Evolutionary conservation across 1,140 invertebrate genomes (phyloP).

Genomic region (Lerema accius): DNA sequence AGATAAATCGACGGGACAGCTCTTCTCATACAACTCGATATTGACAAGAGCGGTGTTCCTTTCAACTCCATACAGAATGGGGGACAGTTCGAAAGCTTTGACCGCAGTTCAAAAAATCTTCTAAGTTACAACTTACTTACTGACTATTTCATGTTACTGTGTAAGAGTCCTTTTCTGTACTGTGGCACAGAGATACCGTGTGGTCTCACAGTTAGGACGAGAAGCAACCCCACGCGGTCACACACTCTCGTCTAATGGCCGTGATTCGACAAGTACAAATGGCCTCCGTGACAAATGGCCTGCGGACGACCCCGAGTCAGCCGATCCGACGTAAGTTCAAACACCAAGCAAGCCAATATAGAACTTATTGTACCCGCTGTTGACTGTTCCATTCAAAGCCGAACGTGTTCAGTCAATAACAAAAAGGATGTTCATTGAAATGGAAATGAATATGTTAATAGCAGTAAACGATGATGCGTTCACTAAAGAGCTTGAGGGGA

Average conservation of each 20-base stretch:
- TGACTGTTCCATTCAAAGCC: slow-evolving; percentile 52
- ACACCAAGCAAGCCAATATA: slow-evolving; percentile 64
- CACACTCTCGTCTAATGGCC: slow-evolving; percentile 79
- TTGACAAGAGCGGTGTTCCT: slow-evolving; percentile 68
- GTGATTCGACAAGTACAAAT: slow-evolving; percentile 83
- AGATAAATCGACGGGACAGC: slow-evolving; percentile 76
- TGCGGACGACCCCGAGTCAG: slow-evolving; percentile 70
- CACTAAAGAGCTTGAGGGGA: slow-evolving; percentile 39
- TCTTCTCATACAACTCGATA: slow-evolving; percentile 67
- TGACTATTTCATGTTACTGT: background rate
- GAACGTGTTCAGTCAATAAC: slow-evolving; percentile 43
- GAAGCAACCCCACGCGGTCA: slow-evolving; percentile 71
- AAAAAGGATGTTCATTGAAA: slow-evolving; percentile 49
- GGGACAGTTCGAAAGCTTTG: slow-evolving; percentile 32
- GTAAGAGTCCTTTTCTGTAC: slow-evolving; percentile 38
- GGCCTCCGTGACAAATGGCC: slow-evolving; percentile 77
- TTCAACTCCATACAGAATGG: slow-evolving; percentile 48
- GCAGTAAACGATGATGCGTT: slow-evolving; percentile 50
- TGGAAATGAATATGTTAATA: slow-evolving; percentile 54
- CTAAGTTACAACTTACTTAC: background rate
- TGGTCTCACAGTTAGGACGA: slow-evolving; percentile 51
- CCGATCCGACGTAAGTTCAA: slow-evolving; percentile 65
- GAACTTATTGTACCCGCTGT: slow-evolving; percentile 57
- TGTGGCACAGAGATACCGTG: slow-evolving; percentile 47
- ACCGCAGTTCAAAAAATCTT: slow-evolving; percentile 37